phyloP scores from a whole-genome alignment of 2,888 invertebrate species.

The Mythimna ferrago region DNA sequence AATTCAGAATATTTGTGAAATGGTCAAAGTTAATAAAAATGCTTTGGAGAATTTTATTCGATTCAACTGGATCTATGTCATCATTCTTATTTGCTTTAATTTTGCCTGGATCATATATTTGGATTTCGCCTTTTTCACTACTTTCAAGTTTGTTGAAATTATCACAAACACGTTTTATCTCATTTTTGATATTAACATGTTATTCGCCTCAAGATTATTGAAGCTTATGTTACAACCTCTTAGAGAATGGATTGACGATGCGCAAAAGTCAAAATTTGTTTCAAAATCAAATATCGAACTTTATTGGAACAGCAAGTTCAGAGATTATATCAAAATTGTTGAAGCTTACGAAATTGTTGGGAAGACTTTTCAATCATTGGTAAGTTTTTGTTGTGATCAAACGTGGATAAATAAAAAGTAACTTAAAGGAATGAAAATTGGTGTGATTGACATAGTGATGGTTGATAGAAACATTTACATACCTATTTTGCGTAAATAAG shows the following conservation, averaged over 20 bases:
- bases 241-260: conserved; percentile 8
- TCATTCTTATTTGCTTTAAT: neutral
- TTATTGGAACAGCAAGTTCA: conserved; percentile 5
- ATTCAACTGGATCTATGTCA: conserved; percentile 5
- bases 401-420: neutral
- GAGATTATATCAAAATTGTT: conserved; percentile 6
- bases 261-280: neutral
- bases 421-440: neutral
- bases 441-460: neutral
- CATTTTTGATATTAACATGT: conserved; percentile 12
- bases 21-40: neutral
- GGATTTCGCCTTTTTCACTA: neutral
- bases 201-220: conserved; percentile 1
- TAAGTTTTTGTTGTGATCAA: neutral
- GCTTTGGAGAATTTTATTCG: neutral
- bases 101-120: neutral
- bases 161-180: neutral
- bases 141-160: neutral
- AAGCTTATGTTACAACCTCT: conserved; percentile 19
- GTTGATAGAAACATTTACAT: neutral
- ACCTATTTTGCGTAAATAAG: neutral
- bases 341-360: conserved; percentile 11
- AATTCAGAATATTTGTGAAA: conserved; percentile 24
- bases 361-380: conserved; percentile 3
- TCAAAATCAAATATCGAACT: neutral